Base-by-base conservation (phyloP, 2,888 invertebrate genomes). In the Lasiommata megera region DNA sequence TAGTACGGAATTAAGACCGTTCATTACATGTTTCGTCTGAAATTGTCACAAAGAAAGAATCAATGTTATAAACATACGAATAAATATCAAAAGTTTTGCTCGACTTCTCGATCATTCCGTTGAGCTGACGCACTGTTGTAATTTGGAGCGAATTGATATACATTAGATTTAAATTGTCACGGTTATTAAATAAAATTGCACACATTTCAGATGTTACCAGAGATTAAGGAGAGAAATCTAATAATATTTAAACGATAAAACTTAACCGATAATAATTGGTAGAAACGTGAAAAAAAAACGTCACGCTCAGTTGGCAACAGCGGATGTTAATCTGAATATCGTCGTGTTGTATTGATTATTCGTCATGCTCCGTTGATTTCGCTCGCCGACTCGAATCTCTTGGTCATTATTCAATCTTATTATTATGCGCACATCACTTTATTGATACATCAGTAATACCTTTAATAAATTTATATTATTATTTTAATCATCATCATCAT, bases 311-410 rank as follows among this genome's bases (percentile, higher is more conserved):
- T 62, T 64, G 56, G 46, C 56, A 59, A 58, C 62, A 56, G 59
- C 56, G 55, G 61, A 66, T 66, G 60, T 66, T 60, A 65, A 68
- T 66, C 60, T 62, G 61, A 58, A 65, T 61, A 64, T 53, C 56
- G 64, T 54, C 57, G 60, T 60, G 62, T 59, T 62, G 61, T 66
- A 66, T 67, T 58, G 62, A 66, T 63, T 64, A 66, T 65, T 64
- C 61, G 62, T 60, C 56, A 66, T 56, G 67, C 63, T 60, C 51
- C 55, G 54, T 40, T 56, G 60, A 60, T 57, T 53, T 46, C 62
- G 60, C 54, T 43, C 43, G 54, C 47, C 52, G 56, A 41, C 51
- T 56, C 61, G 34, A 52, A 57, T 61, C 47, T 54, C 55, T 48
- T 54, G 58, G 56, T 56, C 55, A 61, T 62, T 59, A 56, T 64